Evolutionary conservation across 1,140 invertebrate species (phyloP).

Genomic region (Steinernema feltiae): DNA sequence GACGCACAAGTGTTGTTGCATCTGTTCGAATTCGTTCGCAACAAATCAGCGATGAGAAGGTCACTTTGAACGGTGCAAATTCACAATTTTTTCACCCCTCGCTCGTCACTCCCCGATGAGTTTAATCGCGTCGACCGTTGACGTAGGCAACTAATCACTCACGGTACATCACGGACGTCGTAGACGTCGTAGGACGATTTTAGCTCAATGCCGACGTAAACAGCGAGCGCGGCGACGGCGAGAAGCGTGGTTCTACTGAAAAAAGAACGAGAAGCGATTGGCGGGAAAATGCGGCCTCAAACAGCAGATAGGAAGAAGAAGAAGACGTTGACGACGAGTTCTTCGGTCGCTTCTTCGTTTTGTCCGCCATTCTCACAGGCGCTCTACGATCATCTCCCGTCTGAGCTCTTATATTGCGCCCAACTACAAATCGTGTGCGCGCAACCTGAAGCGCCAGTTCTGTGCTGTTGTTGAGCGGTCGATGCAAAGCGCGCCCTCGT

Average conservation of each 20-base stretch:
- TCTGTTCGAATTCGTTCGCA: too few species aligned
- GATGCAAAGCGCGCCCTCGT: too few species aligned
- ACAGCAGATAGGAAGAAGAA: too few species aligned
- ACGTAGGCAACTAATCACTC: not conserved
- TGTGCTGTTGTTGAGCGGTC: too few species aligned
- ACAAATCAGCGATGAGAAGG: not conserved
- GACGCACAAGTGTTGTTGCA: too few species aligned
- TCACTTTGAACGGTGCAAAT: not conserved
- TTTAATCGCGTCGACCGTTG: not conserved
- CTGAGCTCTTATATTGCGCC: not conserved
- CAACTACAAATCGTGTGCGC: not conserved
- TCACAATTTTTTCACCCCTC: not conserved
- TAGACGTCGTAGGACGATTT: not conserved
- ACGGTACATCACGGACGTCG: not conserved
- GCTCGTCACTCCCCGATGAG: not conserved
- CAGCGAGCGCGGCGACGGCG: not conserved
- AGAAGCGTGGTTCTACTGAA: not conserved
- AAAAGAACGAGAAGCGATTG: not conserved
- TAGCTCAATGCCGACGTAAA: not conserved
- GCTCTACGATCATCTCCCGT: not conserved
- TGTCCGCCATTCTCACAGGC: not conserved
- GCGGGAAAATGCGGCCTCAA: too few species aligned
- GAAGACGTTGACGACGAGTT: too few species aligned
- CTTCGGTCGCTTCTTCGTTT: not conserved
- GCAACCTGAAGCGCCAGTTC: too few species aligned